Conservation (phyloP, 2,888 invertebrate genomes). For the Candidula unifasciata region DNA sequence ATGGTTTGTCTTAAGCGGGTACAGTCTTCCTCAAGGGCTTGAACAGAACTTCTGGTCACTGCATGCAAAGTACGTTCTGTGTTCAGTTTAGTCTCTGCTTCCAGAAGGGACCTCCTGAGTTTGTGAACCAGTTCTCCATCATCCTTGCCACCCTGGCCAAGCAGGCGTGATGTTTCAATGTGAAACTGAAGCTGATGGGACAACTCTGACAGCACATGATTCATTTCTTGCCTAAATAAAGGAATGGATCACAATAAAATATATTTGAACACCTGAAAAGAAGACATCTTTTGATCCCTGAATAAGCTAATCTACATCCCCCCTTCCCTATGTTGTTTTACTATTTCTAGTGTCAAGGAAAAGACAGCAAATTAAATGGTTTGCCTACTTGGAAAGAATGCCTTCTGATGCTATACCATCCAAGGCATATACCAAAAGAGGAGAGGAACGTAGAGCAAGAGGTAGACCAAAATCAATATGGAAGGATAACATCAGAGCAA, state of each 20-base stretch:
- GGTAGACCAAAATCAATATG: no score
- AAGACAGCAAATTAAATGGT: no score
- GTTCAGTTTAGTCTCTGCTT: slow-evolving; percentile 68
- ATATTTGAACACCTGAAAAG: neutral
- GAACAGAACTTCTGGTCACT: slow-evolving; percentile 70
- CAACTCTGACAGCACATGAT: slow-evolving; percentile 70
- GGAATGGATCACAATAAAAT: no score
- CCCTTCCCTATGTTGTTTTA: no score
- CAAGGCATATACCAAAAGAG: no score
- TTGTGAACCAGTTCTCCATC: slow-evolving; percentile 58
- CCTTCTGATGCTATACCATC: no score
- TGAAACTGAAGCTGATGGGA: slow-evolving; percentile 68
- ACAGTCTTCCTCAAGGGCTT: slow-evolving; percentile 73
- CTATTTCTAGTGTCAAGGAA: no score
- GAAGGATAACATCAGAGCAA: no score
- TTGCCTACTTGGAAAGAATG: no score
- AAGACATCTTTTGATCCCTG: no score
- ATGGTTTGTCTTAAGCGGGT: slow-evolving; percentile 68
- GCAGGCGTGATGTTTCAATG: slow-evolving; percentile 61
- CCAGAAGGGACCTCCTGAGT: slow-evolving; percentile 62
- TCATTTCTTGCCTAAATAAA: slow-evolving; percentile 69
- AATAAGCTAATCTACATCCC: no score
- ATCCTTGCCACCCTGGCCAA: slow-evolving; percentile 56
- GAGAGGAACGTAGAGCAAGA: no score
- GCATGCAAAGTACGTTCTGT: slow-evolving; percentile 73